Evolutionary conservation across 1,140 invertebrate species (phyloP), one percentile per base, ranked within the genome.

Genomic region (Ganaspis sp.): DNA sequence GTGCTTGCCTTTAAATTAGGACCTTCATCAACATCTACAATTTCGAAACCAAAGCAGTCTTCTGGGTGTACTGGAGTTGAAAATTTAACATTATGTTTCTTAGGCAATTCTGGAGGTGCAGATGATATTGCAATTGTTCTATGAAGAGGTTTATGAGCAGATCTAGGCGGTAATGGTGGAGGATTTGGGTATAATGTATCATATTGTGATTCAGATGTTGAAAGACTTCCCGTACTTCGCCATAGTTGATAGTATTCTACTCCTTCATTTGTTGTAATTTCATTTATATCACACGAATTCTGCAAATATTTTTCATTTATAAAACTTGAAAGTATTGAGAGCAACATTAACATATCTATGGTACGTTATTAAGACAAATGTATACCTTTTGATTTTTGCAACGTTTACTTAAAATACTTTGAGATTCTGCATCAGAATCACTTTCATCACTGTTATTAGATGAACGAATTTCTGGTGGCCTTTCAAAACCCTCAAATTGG

Each of bases 21-120:
- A 23, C 92, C 83, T 87, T 95, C 95, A 85, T 96, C 95, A 21
- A 94, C 95, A 83, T 96, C 95, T 72, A 96, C 95, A 53, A 96
- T 93, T 88, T 96, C 95, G 87, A 96, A 95, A 76, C 93, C 93
- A 87, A 96, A 96, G 72, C 93, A 93, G 86, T 95, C 95, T 90
- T 96, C 95, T 3, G 93, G 93, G 77, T 91, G 87, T 42, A 89
- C 76, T 0, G 88, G 89, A 38, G 85, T 75, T 12, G 84, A 74
- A 49, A 87, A 83, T 69, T 93, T 94, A 70, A 93, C 90, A 74
- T 89, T 87, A 87, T 94, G 92, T 76, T 93, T 90, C 73, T 86
- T 87, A 9, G 88, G 83, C 79, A 89, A 81, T 70, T 89, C 88
- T 34, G 87, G 79, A 45, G 93, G 92, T 9, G 84, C 80, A 6